Evolutionary conservation across 2,888 invertebrate genomes (phyloP).

Genomic region (Drosophila paranaensis): DNA sequence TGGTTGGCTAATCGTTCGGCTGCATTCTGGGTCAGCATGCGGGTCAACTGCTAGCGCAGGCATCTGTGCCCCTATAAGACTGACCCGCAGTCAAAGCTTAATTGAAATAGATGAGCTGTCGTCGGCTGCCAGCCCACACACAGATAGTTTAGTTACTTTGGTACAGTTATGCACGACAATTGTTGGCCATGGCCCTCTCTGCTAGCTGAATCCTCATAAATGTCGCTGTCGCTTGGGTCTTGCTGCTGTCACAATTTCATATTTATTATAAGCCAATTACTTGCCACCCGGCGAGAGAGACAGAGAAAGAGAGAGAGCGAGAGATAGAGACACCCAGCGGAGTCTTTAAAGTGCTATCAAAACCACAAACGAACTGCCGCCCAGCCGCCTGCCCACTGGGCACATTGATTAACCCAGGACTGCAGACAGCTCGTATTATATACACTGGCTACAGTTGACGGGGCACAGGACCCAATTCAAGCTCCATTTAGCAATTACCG

Average conservation of each 20-base stretch:
- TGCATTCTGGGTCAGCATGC: conserved; percentile 73
- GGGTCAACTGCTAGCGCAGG: conserved; percentile 39
- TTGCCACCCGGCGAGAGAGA: conserved; percentile 22
- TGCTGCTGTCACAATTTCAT: conserved; percentile 53
- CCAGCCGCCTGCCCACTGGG: conserved; percentile 31
- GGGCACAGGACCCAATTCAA: conserved; percentile 58
- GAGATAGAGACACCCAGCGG: conserved; percentile 26
- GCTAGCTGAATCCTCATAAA: conserved; percentile 29
- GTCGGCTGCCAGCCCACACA: conserved; percentile 14
- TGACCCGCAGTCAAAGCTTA: conserved; percentile 58
- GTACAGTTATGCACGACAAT: conserved; percentile 58
- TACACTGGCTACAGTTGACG: conserved; percentile 17
- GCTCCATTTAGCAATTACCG: conserved; percentile 79
- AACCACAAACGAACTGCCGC: conserved; percentile 28
- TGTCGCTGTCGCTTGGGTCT: conserved; percentile 16
- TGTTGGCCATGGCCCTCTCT: conserved; percentile 33
- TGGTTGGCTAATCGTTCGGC: conserved; percentile 32
- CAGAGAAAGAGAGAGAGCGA: neutral
- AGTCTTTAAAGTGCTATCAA: conserved; percentile 47
- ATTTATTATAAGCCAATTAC: conserved; percentile 74
- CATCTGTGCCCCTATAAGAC: conserved; percentile 28
- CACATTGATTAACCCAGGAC: conserved; percentile 54
- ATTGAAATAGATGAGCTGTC: conserved; percentile 73
- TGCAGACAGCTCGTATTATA: neutral
- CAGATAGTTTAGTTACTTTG: conserved; percentile 29